Base-by-base conservation (phyloP, 2,797 vertebrate genomes). In the Tapirus indicus region DNA sequence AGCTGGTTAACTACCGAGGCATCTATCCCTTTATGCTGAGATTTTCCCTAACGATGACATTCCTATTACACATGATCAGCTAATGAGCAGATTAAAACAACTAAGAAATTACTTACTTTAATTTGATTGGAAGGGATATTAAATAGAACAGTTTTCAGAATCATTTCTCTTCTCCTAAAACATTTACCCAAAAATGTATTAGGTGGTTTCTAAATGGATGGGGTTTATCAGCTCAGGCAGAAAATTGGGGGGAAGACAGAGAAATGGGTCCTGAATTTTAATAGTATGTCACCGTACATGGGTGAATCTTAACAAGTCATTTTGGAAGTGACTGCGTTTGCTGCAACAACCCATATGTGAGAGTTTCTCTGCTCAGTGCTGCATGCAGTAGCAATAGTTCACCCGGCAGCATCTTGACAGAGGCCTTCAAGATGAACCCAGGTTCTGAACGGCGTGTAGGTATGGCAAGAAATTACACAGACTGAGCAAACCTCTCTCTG, bases 201-300 rank as follows among this genome's bases (percentile, higher is more conserved):
- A 93, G 86, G 52, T 72, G 29, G 74, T 91, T 98, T 97, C 93
- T 94, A 97, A 95, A 23, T 95, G 98, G 89, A 98, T 95, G 96
- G 95, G 77, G 94, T 97, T 98, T 97, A 98, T 88, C 7, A 2
- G 82, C 85, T 98, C 88, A 88, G 56, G 91, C 44, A 98, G 96
- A 98, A 98, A 98, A 98, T 12, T 0, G 3, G 79, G 87, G 21
- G 25, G 14, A 88, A 38, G 72, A 68, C 52, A 72, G 86, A 68
- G 72, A 95, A 96, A 91, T 4, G 52, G 93, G 3, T 49, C 77
- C 96, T 96, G 96, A 98, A 98, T 98, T 97, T 98, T 98, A 98
- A 98, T 49, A 80, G 74, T 64, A 47, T n/a, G 54, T 95, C 77
- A 88, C 78, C 32, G 58, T 94, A 97, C 7, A 83, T 32, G 54